phyloP scores from a whole-genome alignment of 2,113 vertebrate genomes.

The Pavo muticus region DNA sequence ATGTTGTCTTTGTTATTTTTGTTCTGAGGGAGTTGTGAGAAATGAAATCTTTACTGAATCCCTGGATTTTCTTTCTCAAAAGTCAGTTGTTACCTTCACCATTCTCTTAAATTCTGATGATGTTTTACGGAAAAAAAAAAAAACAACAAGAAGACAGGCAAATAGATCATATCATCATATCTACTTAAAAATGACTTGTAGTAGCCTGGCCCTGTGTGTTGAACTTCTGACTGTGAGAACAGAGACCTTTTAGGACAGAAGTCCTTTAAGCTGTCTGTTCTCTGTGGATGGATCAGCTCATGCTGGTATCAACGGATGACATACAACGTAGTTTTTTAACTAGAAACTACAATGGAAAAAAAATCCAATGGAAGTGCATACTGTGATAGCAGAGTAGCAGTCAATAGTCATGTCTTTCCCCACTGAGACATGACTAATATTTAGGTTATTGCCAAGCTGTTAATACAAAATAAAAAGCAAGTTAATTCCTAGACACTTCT shows the following conservation, averaged over 20 bases:
- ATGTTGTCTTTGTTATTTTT: not conserved
- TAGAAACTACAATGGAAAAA: conserved; percentile 15
- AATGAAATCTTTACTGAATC: not conserved
- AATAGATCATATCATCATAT: not conserved
- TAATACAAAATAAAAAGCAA: conserved; percentile 14
- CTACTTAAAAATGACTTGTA: not conserved
- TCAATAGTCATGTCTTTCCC: conserved; percentile 35
- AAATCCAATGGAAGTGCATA: not conserved
- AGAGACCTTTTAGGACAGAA: not conserved
- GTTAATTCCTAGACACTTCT: not conserved
- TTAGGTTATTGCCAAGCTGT: not conserved
- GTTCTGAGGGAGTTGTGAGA: not conserved
- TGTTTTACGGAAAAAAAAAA: not conserved
- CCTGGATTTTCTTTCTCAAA: not conserved
- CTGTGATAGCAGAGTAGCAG: not conserved
- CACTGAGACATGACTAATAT: not conserved
- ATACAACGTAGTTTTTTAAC: not conserved
- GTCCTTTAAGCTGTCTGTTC: not conserved
- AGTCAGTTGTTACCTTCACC: not conserved
- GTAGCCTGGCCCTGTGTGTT: not conserved
- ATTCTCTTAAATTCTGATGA: not conserved
- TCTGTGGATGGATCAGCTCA: not conserved
- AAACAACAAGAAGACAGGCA: not conserved
- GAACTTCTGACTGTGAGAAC: conserved; percentile 33
- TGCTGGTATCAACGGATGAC: not conserved